phyloP scores from a whole-genome alignment of 2,888 invertebrate genomes.

The Tipula lateralis region DNA sequence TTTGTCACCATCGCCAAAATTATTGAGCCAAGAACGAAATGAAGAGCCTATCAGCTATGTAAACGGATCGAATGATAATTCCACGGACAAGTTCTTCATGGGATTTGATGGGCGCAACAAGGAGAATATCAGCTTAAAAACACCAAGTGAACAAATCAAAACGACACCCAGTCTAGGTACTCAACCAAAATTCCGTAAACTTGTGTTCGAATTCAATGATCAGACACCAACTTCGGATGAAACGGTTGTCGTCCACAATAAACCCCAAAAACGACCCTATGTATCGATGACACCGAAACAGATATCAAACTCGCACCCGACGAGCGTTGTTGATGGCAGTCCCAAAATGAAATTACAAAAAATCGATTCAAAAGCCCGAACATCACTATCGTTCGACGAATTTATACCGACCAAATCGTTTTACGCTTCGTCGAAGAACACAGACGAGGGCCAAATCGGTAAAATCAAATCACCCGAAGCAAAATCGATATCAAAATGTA shows the following conservation, averaged over 20 bases:
- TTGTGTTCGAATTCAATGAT: not conserved
- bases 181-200: not conserved
- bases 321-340: not conserved
- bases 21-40: not conserved
- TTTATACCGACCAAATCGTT: slow-evolving; percentile 40
- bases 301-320: not conserved
- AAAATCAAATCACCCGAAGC: not conserved
- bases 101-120: not conserved
- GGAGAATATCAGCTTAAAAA: not conserved
- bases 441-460: not conserved
- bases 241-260: not conserved
- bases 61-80: not conserved
- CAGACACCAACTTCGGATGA: not conserved
- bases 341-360: slow-evolving; percentile 12
- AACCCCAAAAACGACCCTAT: not conserved
- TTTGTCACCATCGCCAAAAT: not conserved
- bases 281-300: not conserved
- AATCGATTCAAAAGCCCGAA: slow-evolving; percentile 27
- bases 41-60: not conserved
- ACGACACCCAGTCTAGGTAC: not conserved
- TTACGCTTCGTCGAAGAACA: slow-evolving; percentile 34
- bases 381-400: slow-evolving; percentile 34
- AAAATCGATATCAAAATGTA: not conserved
- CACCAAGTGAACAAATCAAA: slow-evolving; percentile 4
- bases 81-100: not conserved